phyloP scores from a whole-genome alignment of 2,797 vertebrate genomes.

The Enteromius viviparus region DNA sequence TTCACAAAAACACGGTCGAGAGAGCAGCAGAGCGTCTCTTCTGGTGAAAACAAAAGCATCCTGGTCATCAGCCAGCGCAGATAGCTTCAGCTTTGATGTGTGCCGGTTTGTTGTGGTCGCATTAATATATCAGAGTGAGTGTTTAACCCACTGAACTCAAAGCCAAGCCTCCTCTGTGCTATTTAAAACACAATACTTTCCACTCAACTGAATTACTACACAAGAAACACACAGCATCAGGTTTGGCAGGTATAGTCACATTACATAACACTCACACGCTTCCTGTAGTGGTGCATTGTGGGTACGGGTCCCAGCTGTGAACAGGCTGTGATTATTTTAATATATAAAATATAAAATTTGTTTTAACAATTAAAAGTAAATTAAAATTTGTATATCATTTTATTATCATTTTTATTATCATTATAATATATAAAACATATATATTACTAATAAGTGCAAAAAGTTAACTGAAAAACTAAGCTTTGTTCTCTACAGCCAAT shows the following conservation, averaged over 20 bases:
- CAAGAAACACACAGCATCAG: constrained; percentile 9
- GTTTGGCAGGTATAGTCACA: constrained; percentile 56
- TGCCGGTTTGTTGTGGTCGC: neutral
- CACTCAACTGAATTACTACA: neutral
- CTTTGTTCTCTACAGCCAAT: no score
- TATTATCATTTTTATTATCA: no score
- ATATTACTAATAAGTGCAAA: no score
- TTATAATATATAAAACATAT: no score
- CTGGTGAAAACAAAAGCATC: neutral
- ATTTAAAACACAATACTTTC: neutral
- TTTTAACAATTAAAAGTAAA: no score
- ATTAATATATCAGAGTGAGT: neutral
- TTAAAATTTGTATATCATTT: no score
- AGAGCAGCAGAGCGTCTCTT: neutral
- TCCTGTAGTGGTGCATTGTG: constrained; percentile 54
- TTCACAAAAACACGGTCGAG: neutral
- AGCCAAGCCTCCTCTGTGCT: neutral
- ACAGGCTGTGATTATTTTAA: neutral
- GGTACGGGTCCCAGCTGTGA: constrained; percentile 69
- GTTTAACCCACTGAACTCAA: constrained; percentile 12
- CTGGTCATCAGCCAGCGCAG: neutral
- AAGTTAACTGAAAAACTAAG: no score
- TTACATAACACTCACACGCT: constrained; percentile 3
- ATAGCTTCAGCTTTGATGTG: constrained; percentile 14
- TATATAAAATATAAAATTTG: no score